These are phyloP conservation scores for Dione vanillae DNA, from an alignment of 2,888 invertebrate species.

Conservation along the genomic window DNA sequence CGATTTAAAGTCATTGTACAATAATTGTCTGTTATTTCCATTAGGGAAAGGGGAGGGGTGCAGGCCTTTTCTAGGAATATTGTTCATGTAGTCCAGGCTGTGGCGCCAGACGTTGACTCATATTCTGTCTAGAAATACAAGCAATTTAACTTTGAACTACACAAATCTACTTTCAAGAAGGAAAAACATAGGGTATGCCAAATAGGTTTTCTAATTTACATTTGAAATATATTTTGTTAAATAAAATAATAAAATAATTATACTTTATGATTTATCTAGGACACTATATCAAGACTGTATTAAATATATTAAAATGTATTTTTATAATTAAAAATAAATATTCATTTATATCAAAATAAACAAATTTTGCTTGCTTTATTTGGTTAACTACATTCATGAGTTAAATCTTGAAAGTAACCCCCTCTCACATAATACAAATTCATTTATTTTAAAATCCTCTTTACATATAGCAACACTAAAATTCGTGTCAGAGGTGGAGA, in stretches of 20 bases:
- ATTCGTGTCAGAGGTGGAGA: slow-evolving; percentile 44
- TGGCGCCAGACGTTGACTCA: slow-evolving; percentile 71
- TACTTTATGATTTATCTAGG: too few relatives aligned
- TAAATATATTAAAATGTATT: too few relatives aligned
- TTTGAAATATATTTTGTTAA: not conserved
- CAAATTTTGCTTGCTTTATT: not conserved
- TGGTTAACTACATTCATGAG: not conserved
- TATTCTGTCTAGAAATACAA: slow-evolving; percentile 56
- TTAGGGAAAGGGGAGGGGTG: slow-evolving; percentile 54
- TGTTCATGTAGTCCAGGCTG: slow-evolving; percentile 56
- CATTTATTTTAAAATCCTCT: slow-evolving; percentile 4
- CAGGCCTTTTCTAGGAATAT: slow-evolving; percentile 69
- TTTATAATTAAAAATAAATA: too few relatives aligned
- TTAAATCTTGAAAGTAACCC: not conserved
- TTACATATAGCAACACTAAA: slow-evolving; percentile 30
- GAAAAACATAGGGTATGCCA: slow-evolving; percentile 41
- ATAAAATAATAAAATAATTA: not conserved
- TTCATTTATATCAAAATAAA: not conserved
- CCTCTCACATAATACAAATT: slow-evolving; percentile 7
- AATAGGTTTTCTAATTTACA: slow-evolving; percentile 9
- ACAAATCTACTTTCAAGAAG: slow-evolving; percentile 48
- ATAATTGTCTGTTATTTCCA: slow-evolving; percentile 71
- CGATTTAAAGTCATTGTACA: slow-evolving; percentile 53
- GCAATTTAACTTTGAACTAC: slow-evolving; percentile 56
- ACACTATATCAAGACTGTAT: too few relatives aligned